A percentile compares a stretch with the other conserved stretches of the same genome.
phyloP scores from a whole-genome alignment of 2,888 invertebrate species.

The Drosophila peninsularis region DNA sequence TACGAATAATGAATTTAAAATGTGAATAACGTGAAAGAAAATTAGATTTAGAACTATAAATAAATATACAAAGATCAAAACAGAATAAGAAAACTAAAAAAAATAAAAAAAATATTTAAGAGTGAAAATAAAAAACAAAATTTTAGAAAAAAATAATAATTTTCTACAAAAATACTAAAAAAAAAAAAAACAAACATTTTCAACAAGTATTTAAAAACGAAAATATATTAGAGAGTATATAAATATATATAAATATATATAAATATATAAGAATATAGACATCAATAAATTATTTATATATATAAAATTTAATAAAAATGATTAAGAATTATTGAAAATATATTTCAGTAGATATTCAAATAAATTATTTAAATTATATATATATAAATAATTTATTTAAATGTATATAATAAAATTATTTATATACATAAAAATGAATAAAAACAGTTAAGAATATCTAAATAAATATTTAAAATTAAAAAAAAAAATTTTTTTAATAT shows the following conservation, averaged over 20 bases:
- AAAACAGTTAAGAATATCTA: background rate
- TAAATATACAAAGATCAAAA: background rate
- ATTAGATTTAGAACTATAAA: background rate
- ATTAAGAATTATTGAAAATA: background rate
- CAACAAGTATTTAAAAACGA: background rate
- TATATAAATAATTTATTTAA: no score
- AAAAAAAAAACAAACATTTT: background rate
- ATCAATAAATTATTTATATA: background rate
- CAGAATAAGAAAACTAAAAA: background rate
- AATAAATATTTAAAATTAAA: background rate
- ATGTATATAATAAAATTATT: background rate
- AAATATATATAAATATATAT: background rate
- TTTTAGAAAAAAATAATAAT: background rate
- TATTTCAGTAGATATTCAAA: background rate
- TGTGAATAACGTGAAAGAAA: constrained; percentile 17
- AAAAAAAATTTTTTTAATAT: no score
- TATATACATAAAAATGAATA: background rate
- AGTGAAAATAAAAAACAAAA: background rate
- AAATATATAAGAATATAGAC: no score
- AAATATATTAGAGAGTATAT: background rate
- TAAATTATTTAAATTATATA: background rate
- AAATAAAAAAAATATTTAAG: background rate
- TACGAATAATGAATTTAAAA: constrained; percentile 46
- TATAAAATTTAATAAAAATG: background rate
- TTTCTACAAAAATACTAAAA: background rate